These are phyloP conservation scores for Toxotes chatareus DNA, from an alignment of 2,113 vertebrate species.

Conservation along the genomic window DNA sequence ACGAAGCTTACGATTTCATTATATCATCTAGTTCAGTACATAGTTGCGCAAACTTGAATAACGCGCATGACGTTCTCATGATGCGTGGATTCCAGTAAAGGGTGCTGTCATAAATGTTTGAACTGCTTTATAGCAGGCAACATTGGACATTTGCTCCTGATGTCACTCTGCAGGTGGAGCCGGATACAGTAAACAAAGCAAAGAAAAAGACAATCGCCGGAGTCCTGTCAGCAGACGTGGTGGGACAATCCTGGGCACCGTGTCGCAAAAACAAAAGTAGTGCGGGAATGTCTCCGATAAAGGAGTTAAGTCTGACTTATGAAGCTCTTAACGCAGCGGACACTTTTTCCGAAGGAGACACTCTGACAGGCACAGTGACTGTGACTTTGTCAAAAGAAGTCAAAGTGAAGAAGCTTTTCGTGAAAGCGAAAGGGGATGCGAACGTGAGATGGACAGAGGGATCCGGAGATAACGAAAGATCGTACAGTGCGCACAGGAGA, in stretches of 20 bases:
- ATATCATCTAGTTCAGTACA: too few species aligned
- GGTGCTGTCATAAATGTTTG: background rate
- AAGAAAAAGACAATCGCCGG: too few species aligned
- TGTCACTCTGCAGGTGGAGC: background rate
- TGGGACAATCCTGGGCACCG: too few species aligned
- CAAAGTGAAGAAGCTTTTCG: slow-evolving; percentile 57
- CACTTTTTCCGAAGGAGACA: slow-evolving; percentile 58
- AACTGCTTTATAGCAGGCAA: background rate
- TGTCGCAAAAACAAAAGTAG: background rate
- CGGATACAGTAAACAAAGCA: too few species aligned
- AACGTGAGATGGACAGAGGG: slow-evolving; percentile 52
- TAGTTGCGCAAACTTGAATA: too few species aligned
- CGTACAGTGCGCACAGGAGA: slow-evolving; percentile 30
- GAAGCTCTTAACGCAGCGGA: slow-evolving; percentile 38
- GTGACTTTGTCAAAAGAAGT: slow-evolving; percentile 52
- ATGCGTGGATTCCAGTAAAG: background rate
- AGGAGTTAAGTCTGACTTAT: slow-evolving; percentile 44
- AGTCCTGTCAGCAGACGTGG: too few species aligned
- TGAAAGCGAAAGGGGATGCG: slow-evolving; percentile 76
- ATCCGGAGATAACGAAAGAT: rapidly evolving
- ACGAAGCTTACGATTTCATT: too few species aligned
- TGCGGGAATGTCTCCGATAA: slow-evolving; percentile 49
- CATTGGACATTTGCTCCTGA: background rate
- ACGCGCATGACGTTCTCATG: too few species aligned
- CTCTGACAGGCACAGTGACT: slow-evolving; percentile 34